Evolutionary conservation across 1,140 invertebrate genomes (phyloP).

Genomic region (Vanessa tameamea): DNA sequence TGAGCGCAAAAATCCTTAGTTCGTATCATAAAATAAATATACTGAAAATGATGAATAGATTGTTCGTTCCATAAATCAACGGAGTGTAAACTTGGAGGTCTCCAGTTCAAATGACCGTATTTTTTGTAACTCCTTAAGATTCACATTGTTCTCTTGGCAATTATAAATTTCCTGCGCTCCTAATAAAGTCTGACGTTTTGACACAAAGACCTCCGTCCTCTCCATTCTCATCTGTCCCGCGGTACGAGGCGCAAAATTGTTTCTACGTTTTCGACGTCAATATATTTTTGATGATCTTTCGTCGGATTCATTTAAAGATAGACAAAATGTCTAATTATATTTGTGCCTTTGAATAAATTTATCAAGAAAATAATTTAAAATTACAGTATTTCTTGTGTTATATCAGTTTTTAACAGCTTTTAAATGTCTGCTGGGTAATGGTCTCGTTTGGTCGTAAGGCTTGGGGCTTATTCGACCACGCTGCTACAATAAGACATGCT

Average conservation of each 20-base stretch:
- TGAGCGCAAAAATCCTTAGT: background rate
- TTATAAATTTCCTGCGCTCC: slow-evolving; percentile 37
- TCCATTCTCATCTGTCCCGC: slow-evolving; percentile 23
- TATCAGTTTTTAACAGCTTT: no score
- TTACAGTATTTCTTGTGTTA: no score
- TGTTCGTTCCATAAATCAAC: slow-evolving; percentile 34
- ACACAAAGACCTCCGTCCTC: slow-evolving; percentile 30
- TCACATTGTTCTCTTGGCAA: slow-evolving; percentile 39
- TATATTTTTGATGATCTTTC: background rate
- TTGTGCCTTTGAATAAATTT: background rate
- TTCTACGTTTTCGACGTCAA: background rate
- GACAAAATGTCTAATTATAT: background rate
- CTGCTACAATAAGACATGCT: no score
- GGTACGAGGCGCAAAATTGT: background rate
- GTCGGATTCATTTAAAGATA: background rate
- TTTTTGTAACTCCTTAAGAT: slow-evolving; percentile 34
- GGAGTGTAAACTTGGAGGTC: slow-evolving; percentile 29
- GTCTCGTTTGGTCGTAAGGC: no score
- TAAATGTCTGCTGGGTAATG: no score
- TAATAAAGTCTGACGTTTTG: slow-evolving; percentile 40
- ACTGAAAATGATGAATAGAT: slow-evolving; percentile 31
- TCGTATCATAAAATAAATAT: slow-evolving; percentile 24
- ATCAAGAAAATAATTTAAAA: no score
- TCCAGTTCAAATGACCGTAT: slow-evolving; percentile 30
- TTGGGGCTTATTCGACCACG: no score